Conservation (phyloP, 2,888 invertebrate species). For the Callinectes sapidus region DNA sequence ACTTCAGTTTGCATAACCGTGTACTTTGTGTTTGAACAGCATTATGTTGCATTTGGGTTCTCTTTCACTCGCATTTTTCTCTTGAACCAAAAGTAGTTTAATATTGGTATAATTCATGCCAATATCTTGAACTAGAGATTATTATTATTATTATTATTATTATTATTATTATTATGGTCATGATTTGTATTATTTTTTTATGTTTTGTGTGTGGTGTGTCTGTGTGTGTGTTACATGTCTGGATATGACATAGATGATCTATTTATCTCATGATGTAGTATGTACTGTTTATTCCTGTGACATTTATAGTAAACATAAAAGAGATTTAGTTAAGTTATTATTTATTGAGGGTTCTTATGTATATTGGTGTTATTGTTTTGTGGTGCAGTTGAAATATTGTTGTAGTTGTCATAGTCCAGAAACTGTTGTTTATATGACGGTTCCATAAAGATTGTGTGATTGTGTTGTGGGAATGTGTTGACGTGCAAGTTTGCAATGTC, state of each 20-base stretch:
- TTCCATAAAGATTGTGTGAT: neutral
- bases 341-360: neutral
- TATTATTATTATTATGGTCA: too few species aligned
- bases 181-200: neutral
- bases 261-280: neutral
- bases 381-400: neutral
- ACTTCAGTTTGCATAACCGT: neutral
- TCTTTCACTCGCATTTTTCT: neutral
- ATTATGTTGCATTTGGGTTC: neutral
- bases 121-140: neutral
- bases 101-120: neutral
- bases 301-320: neutral
- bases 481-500: neutral
- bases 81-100: neutral
- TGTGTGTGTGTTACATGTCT: neutral
- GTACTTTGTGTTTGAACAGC: neutral
- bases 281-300: neutral
- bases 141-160: neutral
- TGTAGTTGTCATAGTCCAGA: neutral
- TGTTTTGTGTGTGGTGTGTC: too few species aligned
- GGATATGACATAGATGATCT: neutral
- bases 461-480: neutral
- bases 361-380: neutral
- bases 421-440: neutral
- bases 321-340: neutral